Base-by-base conservation (phyloP, 2,888 invertebrate genomes). In the Hololepta plana region DNA sequence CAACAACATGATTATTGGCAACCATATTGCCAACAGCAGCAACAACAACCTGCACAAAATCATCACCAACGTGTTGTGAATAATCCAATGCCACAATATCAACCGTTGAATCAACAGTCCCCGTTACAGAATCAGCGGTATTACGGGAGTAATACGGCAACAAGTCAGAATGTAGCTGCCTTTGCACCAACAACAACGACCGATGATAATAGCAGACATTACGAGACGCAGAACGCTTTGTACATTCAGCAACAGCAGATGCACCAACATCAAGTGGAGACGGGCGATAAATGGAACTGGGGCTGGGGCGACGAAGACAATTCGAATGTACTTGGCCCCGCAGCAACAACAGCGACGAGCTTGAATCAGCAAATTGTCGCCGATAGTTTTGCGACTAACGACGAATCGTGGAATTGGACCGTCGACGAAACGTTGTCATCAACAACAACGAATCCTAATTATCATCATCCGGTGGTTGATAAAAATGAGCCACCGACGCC, bases 401-500 rank as follows among this genome's bases (percentile, higher is more conserved):
- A 56, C 24, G 62, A 67, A 35, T 57, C 59, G 20, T 73, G 72
- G 72, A 67, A 65, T 43, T 72, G 70, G 71, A 50, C 60, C 4
- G 53, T 57, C 39, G 67, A 67, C 27, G 64, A 64, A 6, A 51
- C 52, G 24, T 38, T 33, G 17, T 30, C 52, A 15, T 38, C 39
- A 21, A 39, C 45, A 20, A 42, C 43, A 6, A 43, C 34, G 2
- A 33, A 41, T 4, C 16, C 22, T 7, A 8, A 65, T 3, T 72
- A 72, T 47, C 53, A 72, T 33, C 72, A 72, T 50, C 66, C 67
- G 3, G 58, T 67, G 3, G 68, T 72, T 2, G 74, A 74, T 44
- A 74, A 74, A 44, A 68, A 68, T 1, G 75, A 74, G 46, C 59
- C 67, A 29, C 67, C 68, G 0, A n/a, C n/a, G n/a, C n/a, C n/a